Evolutionary conservation across 2,888 invertebrate species (phyloP).

Genomic region (Plutella xylostella): DNA sequence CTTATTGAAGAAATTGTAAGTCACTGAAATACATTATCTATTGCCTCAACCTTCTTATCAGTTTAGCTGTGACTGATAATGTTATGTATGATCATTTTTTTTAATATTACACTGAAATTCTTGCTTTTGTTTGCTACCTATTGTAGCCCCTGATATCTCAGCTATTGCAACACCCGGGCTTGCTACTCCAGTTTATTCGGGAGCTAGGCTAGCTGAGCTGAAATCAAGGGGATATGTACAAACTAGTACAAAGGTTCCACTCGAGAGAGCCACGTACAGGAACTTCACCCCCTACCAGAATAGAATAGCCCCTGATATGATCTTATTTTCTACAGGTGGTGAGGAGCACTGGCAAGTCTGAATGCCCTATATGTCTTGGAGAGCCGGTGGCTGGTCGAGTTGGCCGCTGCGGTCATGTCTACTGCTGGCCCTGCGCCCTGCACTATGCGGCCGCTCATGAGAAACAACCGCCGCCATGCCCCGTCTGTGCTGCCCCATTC

Average conservation of each 20-base stretch:
- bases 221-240: too few relatives aligned
- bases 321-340: constrained; percentile 35
- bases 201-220: too few relatives aligned
- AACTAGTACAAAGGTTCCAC: too few relatives aligned
- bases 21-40: constrained; percentile 23
- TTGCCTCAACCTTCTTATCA: too few relatives aligned
- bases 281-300: too few relatives aligned
- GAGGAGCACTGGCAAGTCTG: constrained; percentile 45
- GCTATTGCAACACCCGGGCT: background rate
- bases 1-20: constrained; percentile 93
- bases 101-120: too few relatives aligned
- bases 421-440: constrained; percentile 95
- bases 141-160: background rate
- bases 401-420: constrained; percentile 94
- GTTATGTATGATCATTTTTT: background rate
- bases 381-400: constrained; percentile 90
- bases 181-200: too few relatives aligned
- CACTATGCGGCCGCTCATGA: constrained; percentile 92
- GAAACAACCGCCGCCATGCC: constrained; percentile 82
- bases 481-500: constrained; percentile 90
- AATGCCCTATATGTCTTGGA: constrained; percentile 94
- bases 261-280: too few relatives aligned
- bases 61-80: background rate
- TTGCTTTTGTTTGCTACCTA: too few relatives aligned
- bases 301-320: background rate